Conservation (phyloP, 1,140 invertebrate species). For the Radopholus similis region DNA sequence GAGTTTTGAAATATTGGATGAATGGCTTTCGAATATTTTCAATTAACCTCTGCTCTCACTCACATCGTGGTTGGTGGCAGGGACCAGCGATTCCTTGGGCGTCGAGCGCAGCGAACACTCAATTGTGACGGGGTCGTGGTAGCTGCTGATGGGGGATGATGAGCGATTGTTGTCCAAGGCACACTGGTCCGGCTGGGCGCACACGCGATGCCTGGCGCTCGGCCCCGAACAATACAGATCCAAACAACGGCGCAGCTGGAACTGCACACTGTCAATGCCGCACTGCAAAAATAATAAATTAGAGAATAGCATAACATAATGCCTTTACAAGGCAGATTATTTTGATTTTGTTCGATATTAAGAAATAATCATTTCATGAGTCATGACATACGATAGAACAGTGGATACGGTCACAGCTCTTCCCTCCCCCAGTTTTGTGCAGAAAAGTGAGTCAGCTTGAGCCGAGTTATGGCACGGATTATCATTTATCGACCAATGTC, state of each 20-base stretch:
- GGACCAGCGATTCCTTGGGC: not conserved
- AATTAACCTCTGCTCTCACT: too few species aligned
- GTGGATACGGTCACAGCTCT: too few species aligned
- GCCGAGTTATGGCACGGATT: too few species aligned
- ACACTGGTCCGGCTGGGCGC: not conserved
- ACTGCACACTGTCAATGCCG: constrained; percentile 39
- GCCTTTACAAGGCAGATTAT: not conserved
- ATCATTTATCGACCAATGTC: not conserved
- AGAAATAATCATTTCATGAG: not conserved
- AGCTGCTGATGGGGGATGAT: not conserved
- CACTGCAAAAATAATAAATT: constrained; percentile 41
- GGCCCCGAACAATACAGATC: constrained; percentile 38
- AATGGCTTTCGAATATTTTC: not conserved
- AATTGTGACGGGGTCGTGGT: not conserved
- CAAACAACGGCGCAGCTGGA: constrained; percentile 46
- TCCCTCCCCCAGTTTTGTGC: too few species aligned
- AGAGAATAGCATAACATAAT: not conserved
- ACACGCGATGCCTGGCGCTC: constrained; percentile 4
- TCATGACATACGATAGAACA: too few species aligned
- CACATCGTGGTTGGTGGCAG: not conserved
- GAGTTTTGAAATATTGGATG: not conserved
- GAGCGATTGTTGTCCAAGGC: not conserved
- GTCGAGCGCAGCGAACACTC: not conserved
- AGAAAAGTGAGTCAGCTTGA: too few species aligned
- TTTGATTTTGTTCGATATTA: not conserved